Base-by-base conservation (phyloP, 2,888 invertebrate species). In the Aricia artaxerxes region DNA sequence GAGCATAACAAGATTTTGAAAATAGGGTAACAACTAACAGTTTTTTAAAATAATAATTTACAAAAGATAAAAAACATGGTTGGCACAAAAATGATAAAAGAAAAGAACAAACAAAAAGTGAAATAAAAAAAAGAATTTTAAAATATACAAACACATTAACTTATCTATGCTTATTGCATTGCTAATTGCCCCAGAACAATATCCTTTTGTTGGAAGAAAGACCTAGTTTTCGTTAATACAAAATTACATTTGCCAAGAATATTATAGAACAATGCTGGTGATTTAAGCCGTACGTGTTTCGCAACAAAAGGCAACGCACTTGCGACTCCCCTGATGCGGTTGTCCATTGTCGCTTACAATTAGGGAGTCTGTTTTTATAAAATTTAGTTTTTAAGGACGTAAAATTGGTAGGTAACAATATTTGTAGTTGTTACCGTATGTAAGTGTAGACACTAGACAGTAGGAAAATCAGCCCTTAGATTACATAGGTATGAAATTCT, bases 101-200 rank as follows among this genome's bases (percentile, higher is more conserved):
- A 64, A 64, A 64, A 64, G 9, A 64, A 64, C n/a, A 31, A 64
- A 64, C 64, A 64, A 9, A 64, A 31, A 64, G n/a, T 76, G 35
- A 24, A 35, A n/a, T 31, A 38, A 57, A 60, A 53, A 78, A 73
- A 73, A 78, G 73, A 60, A 73, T 73, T 73, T 73, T 24, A 73
- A 73, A 78, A 69, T 69, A 69, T 69, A 69, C 69, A 69, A 69
- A 89, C 90, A 90, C 87, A 88, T 87, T 88, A 87, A 89, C 88
- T 92, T 92, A 93, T 93, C 92, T 93, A 89, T 90, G 90, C 88
- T 90, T 90, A 91, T 91, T 91, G 89, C 89, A 86, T 89, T 88
- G 89, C 89, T 91, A 92, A 92, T 92, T 91, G 90, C 90, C 87
- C 85, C 87, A 86, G 88, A 91, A 92, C 92, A 93, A 93, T 93